Base-by-base conservation (phyloP, 2,888 invertebrate genomes). In the Fissipunctia ypsillon region DNA sequence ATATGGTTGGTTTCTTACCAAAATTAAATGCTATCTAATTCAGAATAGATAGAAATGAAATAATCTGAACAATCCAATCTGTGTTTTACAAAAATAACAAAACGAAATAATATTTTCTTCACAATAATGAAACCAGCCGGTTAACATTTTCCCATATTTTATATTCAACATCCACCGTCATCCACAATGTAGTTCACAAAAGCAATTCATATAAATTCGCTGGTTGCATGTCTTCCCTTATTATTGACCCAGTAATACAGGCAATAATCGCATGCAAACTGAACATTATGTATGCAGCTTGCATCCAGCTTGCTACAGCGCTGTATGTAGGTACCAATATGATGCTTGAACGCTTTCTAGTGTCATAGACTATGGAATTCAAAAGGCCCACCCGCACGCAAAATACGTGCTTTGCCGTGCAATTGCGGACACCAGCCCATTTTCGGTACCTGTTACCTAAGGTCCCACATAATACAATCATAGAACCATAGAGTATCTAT, bases 251-350 rank as follows among this genome's bases (percentile, higher is more conserved):
- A 73, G 73, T 87, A 78, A 78, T 78, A 79, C 80, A 60, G 69
- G 78, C 86, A 83, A 88, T 91, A 90, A 91, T 90, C 81, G 84
- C 88, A 90, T 91, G 91, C 89, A 89, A 90, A 91, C 88, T 84
- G 75, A 74, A 84, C 83, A 86, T 84, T 90, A 90, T 84, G 85
- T 86, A 90, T 90, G 87, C 89, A 84, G 79, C 57, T 69, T 78
- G 87, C 87, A 83, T 84, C 73, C 81, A 80, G 79, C 72, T 75
- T 43, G 81, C 81, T 80, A 72, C 69, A 67, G 74, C 81, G 61
- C 68, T 64, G 52, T 71, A 70, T 73, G 63, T 72, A 69, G 59
- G 60, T 66, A 59, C 54, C 68, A 64, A 69, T 79, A 72, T 72
- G 64, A 69, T 69, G 63, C 68, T 56, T 70, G 67, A 76, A 69